Conservation (phyloP, 2,113 vertebrate species). For the Smithornis capensis region DNA sequence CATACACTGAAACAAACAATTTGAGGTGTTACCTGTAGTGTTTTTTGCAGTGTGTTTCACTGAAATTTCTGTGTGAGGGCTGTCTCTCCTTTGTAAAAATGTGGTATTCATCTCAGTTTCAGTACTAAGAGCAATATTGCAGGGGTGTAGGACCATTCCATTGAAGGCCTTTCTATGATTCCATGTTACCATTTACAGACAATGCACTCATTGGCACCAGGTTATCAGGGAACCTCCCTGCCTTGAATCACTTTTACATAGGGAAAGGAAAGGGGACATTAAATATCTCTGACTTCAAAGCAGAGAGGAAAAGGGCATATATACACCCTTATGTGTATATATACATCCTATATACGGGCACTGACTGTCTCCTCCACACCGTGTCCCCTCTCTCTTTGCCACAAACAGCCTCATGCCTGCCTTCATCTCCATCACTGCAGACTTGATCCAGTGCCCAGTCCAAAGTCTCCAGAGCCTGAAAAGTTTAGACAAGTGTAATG, state of each 20-base stretch:
- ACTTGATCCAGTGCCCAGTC: background rate
- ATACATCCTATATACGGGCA: background rate
- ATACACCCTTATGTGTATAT: background rate
- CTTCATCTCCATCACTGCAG: background rate
- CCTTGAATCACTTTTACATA: fast-evolving
- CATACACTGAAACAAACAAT: background rate
- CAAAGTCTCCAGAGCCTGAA: background rate
- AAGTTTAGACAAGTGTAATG: background rate
- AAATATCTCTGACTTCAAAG: background rate
- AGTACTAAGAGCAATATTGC: background rate
- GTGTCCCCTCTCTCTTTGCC: background rate
- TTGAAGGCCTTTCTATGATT: background rate
- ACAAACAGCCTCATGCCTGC: background rate
- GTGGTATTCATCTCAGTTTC: background rate
- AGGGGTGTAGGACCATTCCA: background rate
- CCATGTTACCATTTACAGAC: background rate
- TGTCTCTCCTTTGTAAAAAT: background rate
- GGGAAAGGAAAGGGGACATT: background rate
- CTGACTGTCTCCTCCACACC: background rate
- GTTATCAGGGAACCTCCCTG: background rate
- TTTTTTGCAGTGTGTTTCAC: background rate
- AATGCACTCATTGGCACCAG: fast-evolving
- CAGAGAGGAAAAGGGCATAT: background rate
- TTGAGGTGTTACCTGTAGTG: background rate
- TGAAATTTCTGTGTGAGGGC: background rate